Evolutionary conservation across 2,797 vertebrate species (phyloP).

Genomic region (Rachycentron canadum): DNA sequence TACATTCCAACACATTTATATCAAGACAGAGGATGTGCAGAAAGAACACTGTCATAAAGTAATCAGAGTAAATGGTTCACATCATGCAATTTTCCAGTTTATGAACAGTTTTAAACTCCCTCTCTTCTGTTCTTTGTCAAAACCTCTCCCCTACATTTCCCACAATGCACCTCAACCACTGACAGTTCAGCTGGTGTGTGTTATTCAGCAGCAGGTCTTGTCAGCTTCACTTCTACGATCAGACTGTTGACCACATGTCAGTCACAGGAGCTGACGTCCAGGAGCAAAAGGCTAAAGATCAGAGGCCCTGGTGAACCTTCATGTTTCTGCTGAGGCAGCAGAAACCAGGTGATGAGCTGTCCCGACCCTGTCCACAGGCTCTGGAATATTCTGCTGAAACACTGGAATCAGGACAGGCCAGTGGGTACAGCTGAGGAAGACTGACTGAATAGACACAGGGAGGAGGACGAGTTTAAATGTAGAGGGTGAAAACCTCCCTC

Average conservation of each 20-base stretch:
- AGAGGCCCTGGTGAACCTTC: conserved; percentile 2
- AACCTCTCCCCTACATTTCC: neutral
- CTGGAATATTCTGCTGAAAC: conserved; percentile 68
- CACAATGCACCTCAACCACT: neutral
- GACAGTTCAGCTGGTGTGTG: neutral
- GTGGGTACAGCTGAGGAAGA: neutral
- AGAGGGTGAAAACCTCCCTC: conserved; percentile 10
- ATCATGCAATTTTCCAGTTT: too few relatives aligned
- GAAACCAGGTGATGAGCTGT: conserved; percentile 25
- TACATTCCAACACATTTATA: too few relatives aligned
- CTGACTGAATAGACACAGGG: conserved; percentile 10
- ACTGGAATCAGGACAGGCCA: conserved; percentile 31
- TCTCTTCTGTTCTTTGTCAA: too few relatives aligned
- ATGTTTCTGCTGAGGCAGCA: conserved; percentile 45
- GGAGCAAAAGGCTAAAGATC: conserved; percentile 17
- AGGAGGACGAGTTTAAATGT: conserved; percentile 12
- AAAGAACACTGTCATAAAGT: too few relatives aligned
- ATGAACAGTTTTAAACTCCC: too few relatives aligned
- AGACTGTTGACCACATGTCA: conserved; percentile 10
- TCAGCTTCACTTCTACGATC: neutral
- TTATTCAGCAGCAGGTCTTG: neutral
- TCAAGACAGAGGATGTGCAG: too few relatives aligned
- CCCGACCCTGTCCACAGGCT: conserved; percentile 60
- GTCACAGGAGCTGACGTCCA: conserved; percentile 19
- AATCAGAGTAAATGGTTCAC: too few relatives aligned